phyloP scores from a whole-genome alignment of 2,113 vertebrate species.

The Mustelus asterias region DNA sequence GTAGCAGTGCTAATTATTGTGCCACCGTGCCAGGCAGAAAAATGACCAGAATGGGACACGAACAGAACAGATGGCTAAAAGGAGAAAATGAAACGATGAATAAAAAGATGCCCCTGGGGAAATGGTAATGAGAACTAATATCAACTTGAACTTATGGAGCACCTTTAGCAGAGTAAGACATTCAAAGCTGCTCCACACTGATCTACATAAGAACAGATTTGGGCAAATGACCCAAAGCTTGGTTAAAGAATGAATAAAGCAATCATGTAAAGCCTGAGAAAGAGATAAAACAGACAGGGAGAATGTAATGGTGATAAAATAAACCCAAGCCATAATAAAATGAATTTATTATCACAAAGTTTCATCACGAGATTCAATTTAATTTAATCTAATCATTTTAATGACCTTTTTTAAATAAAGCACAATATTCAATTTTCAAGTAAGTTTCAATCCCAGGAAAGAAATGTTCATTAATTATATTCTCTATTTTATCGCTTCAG shows the following conservation, averaged over 20 bases:
- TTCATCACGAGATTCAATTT: constrained; percentile 10
- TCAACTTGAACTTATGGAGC: neutral
- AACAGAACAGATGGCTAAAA: neutral
- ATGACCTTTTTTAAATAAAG: neutral
- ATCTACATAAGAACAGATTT: neutral
- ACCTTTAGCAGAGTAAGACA: neutral
- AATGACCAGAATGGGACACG: neutral
- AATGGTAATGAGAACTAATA: neutral
- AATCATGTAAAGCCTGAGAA: neutral
- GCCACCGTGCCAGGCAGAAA: neutral
- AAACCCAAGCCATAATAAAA: constrained; percentile 24
- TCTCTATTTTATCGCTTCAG: neutral
- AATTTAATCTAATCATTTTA: constrained; percentile 34
- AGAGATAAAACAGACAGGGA: neutral
- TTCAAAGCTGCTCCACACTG: neutral
- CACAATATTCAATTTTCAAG: neutral
- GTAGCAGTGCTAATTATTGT: no score
- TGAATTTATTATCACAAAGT: constrained; percentile 18
- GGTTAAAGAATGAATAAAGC: neutral
- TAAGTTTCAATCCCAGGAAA: neutral
- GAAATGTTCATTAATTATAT: neutral
- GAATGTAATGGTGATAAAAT: constrained; percentile 3
- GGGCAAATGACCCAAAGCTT: neutral
- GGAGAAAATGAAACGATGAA: neutral
- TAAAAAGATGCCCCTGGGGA: neutral